Base-by-base conservation (phyloP, 23 tunicate species). In the Trididemnum nubilum region DNA sequence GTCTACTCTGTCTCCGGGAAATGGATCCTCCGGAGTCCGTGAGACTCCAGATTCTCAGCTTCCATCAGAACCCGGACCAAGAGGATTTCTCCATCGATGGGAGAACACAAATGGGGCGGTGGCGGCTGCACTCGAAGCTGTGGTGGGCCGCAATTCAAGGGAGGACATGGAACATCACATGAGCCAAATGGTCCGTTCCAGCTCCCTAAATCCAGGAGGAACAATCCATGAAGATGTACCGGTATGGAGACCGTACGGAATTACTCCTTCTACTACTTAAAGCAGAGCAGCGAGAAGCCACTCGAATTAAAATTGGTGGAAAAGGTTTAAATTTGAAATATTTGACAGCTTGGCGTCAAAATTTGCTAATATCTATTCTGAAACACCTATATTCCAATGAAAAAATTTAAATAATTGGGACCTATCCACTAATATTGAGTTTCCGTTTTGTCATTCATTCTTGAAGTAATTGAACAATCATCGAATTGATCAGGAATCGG, bases 191-290 rank as follows among this genome's bases (percentile, higher is more conserved):
- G 81, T 31, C 19, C 54, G 86, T n/a, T 22, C 65, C 9, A 63
- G 82, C 34, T 59, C 71, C 28, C 36, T 40, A 3, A 65, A 79
- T 32, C 76, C 76, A n/a, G 79, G 24, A 12, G 86, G 83, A 21
- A 81, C 54, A 19, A 26, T 83, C 4, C 83, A 79, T 28, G 97
- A 92, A 33, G 97, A 92, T 29, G 97, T 92, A 35, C 87, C 92
- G 97, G 97, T 92, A 35, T 92, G 97, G 97, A 73, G 97, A 21
- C 97, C 97, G 0, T 92, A 92, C 61, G 87, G 81, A 70, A 72
- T 71, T 64, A 84, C 82, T 9, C 80, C 86, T 18, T 72, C 86
- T 33, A 82, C 86, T 2, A 82, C 86, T 19, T 82, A 77, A n/a
- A n/a, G n/a, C n/a, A n/a, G n/a, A n/a, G n/a, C n/a, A n/a, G n/a